phyloP scores from a whole-genome alignment of 92 coral and sea anemone species.

The Zoanthus gigantus region DNA sequence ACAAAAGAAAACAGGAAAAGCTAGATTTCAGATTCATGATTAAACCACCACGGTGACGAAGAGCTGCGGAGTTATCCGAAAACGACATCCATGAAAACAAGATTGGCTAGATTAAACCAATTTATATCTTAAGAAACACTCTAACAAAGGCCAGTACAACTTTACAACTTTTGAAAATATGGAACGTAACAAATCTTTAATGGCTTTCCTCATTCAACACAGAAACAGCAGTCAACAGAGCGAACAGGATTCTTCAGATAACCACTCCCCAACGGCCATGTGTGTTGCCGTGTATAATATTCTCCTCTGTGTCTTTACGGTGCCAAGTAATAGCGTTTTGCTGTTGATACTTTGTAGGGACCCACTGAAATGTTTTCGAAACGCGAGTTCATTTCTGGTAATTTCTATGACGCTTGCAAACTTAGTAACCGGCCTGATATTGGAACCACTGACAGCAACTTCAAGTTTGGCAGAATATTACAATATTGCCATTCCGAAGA shows the following conservation, averaged over 20 bases:
- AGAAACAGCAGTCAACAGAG: background rate
- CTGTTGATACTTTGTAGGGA: conserved; percentile 12
- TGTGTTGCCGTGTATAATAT: conserved; percentile 16
- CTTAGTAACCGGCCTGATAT: conserved; percentile 9
- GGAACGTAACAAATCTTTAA: background rate
- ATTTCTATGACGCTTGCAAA: conserved; percentile 36
- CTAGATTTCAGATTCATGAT: too few relatives aligned
- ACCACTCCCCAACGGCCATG: background rate
- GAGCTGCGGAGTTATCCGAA: too few relatives aligned
- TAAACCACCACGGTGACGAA: too few relatives aligned
- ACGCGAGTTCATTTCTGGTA: conserved; percentile 30
- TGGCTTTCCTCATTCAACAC: background rate
- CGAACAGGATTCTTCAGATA: background rate
- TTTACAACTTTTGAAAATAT: background rate
- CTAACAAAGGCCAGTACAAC: background rate
- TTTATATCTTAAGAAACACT: background rate
- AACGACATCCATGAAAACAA: background rate
- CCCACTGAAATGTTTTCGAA: conserved; percentile 30
- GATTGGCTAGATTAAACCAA: background rate
- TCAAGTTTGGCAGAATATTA: conserved; percentile 3
- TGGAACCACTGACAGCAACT: conserved; percentile 26
- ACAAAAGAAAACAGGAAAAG: too few relatives aligned
- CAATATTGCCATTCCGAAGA: background rate
- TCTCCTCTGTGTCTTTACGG: conserved; percentile 1
- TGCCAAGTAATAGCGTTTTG: conserved; percentile 19